Base-by-base conservation (phyloP, 1,140 invertebrate species). In the Rhizoglyphus robini region DNA sequence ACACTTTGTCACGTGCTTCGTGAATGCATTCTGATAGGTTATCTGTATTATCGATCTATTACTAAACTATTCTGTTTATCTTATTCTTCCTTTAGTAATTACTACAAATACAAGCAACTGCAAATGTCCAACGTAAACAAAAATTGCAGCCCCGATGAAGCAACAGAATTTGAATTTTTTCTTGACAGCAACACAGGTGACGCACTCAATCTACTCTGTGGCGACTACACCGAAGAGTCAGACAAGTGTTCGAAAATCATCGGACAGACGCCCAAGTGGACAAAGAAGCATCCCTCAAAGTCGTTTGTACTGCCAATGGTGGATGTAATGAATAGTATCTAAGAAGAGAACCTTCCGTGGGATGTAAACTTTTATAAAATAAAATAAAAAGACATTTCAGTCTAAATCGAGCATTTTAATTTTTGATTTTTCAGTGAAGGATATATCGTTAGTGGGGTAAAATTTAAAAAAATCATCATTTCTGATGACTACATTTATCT, bases 211-310 rank as follows among this genome's bases (percentile, higher is more conserved):
- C 2, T 64, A 13, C 20, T 64, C 4, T 64, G 63, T 64, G 25
- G 4, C 31, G 63, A 64, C 13, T 64, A 64, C n/a, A 49, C 3
- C 5, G 63, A 64, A 64, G 47, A 64, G 1, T 48, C 27, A 18
- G 63, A 63, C n/a, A 51, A 64, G 29, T 64, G 63, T 57, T 5
- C 5, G 1, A 4, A n/a, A 1, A 64, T 64, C 18, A 31, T 64
- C 2, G 41, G 13, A 36, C 41, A 48, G 18, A 64, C 63, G 41
- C 63, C 63, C 20, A 29, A 48, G n/a, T 31, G 46, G 47, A 51
- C 18, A 4, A 27, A 30, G 46, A 8, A n/a, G 36, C 18, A 27
- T 23, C 8, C 18, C 8, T 48, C 4, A 4, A 64, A 48, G 3
- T 27, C 8, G 27, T 49, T 64, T 47, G 5, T 64, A 4, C 23